Evolutionary conservation across 2,113 vertebrate species (phyloP), one percentile per base, ranked within the genome.

Genomic region (Trematomus loennbergii): DNA sequence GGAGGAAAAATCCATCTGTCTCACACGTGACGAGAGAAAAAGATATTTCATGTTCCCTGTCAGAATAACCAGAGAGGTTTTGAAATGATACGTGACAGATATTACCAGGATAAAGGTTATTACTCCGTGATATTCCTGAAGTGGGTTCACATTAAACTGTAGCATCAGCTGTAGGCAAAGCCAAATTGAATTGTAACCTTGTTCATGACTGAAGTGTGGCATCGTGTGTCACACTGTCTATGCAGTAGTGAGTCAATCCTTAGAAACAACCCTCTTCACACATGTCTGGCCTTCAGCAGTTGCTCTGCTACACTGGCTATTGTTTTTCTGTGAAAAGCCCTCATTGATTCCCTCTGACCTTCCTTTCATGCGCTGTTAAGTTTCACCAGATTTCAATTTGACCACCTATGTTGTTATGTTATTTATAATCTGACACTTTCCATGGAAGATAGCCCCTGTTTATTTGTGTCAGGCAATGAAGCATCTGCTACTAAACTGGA

Each of bases 321-420:
- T 84, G 85, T 85, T 88, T 80, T 93, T 59, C 79, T 48, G 83
- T 89, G 88, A 88, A 53, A 64, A 87, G 67, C 88, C 82, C 69
- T 94, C 82, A 92, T 88, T 93, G 89, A 94, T 94, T 90, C 89
- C 86, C 53, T 29, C 73, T 52, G 72, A 62, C 63, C 22, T 54
- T 57, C 64, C 55, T 72, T 57, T 84, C 60, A 58, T 50, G 46
- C n/a, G 2, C 53, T 43, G 16, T 3, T 61, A 63, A 82, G 90
- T 72, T 80, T 92, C 82, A 84, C 77, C 82, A 76, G n/a, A 91
- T 91, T 76, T 91, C 36, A 73, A 84, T 82, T 54, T 80, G 68
- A 82, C 79, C 73, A 75, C 36, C 50, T 10, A 11, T 29, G 64
- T 40, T 40, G 36, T 40, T 40, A 40, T 54, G 69, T 84, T 9